phyloP scores from a whole-genome alignment of 2,888 invertebrate genomes.

The Phorcus lineatus region DNA sequence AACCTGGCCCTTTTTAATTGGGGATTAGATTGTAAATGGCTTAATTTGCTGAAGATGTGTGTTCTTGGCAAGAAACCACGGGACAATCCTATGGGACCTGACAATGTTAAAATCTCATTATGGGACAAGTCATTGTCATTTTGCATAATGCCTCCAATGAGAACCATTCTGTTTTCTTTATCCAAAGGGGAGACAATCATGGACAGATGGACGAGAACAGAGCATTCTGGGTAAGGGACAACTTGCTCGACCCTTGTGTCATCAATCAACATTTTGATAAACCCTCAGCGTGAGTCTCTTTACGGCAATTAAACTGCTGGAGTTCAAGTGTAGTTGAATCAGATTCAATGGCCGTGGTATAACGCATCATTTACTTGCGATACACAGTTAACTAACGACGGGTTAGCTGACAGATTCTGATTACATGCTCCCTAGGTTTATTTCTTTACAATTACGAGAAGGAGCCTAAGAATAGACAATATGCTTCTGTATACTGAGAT shows the following conservation, averaged over 20 bases:
- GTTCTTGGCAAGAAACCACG: not conserved
- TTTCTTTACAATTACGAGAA: not conserved
- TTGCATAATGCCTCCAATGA: not conserved
- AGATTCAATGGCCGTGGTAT: not conserved
- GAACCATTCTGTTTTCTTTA: not conserved
- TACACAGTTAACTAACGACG: conserved; percentile 1
- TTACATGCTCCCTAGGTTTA: not conserved
- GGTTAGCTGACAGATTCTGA: not conserved
- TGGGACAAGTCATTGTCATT: not conserved
- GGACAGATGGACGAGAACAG: not conserved
- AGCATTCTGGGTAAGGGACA: not conserved
- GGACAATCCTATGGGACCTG: not conserved
- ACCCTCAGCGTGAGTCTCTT: not conserved
- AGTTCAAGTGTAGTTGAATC: not conserved
- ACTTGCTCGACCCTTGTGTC: not conserved
- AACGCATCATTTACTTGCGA: conserved; percentile 7
- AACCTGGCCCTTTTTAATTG: conserved; percentile 1
- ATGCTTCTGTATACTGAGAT: not conserved
- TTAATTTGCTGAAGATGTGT: not conserved
- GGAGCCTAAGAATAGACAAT: not conserved
- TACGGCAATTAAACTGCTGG: not conserved
- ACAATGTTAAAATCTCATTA: not conserved
- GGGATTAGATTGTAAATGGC: conserved; percentile 8
- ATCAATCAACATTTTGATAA: conserved; percentile 13
- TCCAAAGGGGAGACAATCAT: not conserved